Evolutionary conservation across 2,888 invertebrate species (phyloP).

Genomic region (Choreutis nemorana): DNA sequence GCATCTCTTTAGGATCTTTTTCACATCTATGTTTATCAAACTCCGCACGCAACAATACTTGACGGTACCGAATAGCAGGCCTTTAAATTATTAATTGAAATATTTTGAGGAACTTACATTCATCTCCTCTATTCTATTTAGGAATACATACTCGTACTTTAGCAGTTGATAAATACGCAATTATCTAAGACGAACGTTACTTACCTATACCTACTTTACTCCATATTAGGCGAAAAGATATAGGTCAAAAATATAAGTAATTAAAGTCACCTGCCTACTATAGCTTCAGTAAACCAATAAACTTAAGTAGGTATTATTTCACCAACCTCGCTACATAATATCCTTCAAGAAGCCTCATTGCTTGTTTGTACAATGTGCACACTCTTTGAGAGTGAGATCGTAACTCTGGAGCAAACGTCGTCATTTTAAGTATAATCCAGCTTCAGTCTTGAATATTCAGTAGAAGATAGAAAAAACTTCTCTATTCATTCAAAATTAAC

Average conservation of each 20-base stretch:
- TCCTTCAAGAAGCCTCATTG: conserved; percentile 70
- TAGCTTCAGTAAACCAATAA: not conserved
- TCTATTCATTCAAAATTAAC: too few species aligned
- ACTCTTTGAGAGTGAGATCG: conserved; percentile 75
- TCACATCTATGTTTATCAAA: conserved; percentile 79
- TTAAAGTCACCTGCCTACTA: not conserved
- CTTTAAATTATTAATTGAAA: conserved; percentile 46
- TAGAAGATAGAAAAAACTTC: too few species aligned
- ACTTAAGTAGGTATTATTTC: not conserved
- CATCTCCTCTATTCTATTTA: not conserved
- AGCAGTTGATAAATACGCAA: too few species aligned
- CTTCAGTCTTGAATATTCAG: too few species aligned
- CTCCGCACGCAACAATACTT: conserved; percentile 77
- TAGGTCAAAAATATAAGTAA: too few species aligned
- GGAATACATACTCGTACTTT: not conserved
- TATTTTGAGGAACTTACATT: not conserved
- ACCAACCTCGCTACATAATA: conserved; percentile 65
- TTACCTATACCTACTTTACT: too few species aligned
- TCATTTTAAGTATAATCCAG: too few species aligned
- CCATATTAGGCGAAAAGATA: too few species aligned
- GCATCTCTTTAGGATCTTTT: conserved; percentile 71
- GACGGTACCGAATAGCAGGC: conserved; percentile 76
- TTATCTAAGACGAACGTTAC: too few species aligned
- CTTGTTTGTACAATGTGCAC: conserved; percentile 78
- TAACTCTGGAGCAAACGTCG: conserved; percentile 38